phyloP scores from a whole-genome alignment of 2,113 vertebrate genomes.

The Anguilla rostrata region DNA sequence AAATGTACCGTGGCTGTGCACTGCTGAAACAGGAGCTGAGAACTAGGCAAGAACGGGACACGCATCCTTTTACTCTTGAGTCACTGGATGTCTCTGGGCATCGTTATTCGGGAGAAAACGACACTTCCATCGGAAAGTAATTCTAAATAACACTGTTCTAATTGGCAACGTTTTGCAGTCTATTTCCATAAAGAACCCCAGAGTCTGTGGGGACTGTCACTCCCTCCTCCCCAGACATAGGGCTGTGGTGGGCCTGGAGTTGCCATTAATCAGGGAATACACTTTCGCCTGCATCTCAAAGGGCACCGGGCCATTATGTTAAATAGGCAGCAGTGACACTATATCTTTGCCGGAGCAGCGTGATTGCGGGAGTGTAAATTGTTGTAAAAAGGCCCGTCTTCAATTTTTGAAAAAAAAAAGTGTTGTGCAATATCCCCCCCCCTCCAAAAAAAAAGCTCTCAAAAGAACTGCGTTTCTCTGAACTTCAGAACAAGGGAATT shows the following conservation, averaged over 20 bases:
- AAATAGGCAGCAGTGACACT: constrained; percentile 69
- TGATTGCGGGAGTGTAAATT: constrained; percentile 74
- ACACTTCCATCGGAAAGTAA: constrained; percentile 47
- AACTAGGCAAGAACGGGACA: constrained; percentile 58
- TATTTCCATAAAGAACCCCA: constrained; percentile 69
- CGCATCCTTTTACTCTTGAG: constrained; percentile 64
- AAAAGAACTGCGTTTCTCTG: constrained; percentile 44
- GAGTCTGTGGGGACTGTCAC: constrained; percentile 65
- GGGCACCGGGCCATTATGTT: constrained; percentile 62
- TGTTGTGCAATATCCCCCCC: constrained; percentile 26
- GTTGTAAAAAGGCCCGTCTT: constrained; percentile 58
- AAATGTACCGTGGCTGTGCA: neutral
- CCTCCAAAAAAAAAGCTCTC: constrained; percentile 40
- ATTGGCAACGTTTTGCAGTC: constrained; percentile 74
- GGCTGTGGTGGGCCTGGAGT: constrained; percentile 46
- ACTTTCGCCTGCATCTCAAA: constrained; percentile 62
- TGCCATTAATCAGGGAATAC: constrained; percentile 72
- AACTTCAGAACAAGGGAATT: constrained; percentile 47
- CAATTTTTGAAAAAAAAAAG: constrained; percentile 49
- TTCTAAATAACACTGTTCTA: constrained; percentile 74
- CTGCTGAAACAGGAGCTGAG: constrained; percentile 28
- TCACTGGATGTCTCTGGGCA: constrained; percentile 53
- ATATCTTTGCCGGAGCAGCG: constrained; percentile 61
- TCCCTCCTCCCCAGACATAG: constrained; percentile 60
- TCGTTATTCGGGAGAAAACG: constrained; percentile 65